Percentiles rank a stretch among this genome's conserved stretches.
These are phyloP conservation scores for Idaea straminata DNA, from an alignment of 2,888 invertebrate species.

Conservation along the genomic window DNA sequence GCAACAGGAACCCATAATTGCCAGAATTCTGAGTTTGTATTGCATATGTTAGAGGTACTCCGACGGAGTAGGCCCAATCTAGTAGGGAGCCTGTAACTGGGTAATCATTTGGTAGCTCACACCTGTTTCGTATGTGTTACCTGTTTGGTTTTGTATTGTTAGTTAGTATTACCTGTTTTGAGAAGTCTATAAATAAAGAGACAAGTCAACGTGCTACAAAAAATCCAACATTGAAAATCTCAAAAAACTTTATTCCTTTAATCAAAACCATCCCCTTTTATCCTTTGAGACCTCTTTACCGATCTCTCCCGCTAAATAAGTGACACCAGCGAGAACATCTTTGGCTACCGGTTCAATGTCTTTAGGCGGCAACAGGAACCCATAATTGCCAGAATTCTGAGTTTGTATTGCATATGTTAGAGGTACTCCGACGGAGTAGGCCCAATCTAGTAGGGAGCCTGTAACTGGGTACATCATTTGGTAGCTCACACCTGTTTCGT, in stretches of 20 bases:
- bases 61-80: slow-evolving; percentile 42
- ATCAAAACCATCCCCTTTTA: no score
- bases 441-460: slow-evolving; percentile 43
- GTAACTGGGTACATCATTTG: slow-evolving; percentile 39
- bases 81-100: slow-evolving; percentile 37
- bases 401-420: slow-evolving; percentile 38
- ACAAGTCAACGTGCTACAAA: no score
- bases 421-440: slow-evolving; percentile 34
- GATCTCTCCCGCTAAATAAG: slow-evolving; percentile 30
- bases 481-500: slow-evolving; percentile 34
- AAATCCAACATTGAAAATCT: no score
- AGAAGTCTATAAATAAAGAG: no score
- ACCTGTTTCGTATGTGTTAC: slow-evolving; percentile 33
- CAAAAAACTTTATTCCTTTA: no score
- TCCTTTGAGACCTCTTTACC: no score
- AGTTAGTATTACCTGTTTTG: no score
- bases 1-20: slow-evolving; percentile 39
- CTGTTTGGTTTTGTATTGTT: slow-evolving; percentile 30
- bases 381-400: slow-evolving; percentile 34
- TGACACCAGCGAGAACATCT: slow-evolving; percentile 36
- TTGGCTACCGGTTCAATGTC: slow-evolving; percentile 36
- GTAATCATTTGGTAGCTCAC: slow-evolving; percentile 34
- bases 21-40: slow-evolving; percentile 39
- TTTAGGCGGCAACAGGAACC: slow-evolving; percentile 38
- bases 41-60: slow-evolving; percentile 33